Evolutionary conservation across 2,888 invertebrate genomes (phyloP).

Genomic region (Lissonota sp.): DNA sequence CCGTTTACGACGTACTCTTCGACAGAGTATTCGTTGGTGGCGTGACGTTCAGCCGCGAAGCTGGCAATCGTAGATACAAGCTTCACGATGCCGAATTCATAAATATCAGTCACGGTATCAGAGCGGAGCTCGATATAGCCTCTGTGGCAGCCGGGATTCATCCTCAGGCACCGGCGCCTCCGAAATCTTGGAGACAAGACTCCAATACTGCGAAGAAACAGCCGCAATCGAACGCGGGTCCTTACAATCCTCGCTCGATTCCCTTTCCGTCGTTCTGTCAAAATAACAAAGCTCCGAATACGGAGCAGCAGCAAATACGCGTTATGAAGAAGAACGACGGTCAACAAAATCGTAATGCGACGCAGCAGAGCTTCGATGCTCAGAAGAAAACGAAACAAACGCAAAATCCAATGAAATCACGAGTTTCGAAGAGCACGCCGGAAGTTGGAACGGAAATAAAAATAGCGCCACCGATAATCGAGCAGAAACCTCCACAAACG

Average conservation of each 20-base stretch:
- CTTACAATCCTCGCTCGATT: conserved; percentile 64
- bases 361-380: conserved; percentile 18
- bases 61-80: conserved; percentile 84
- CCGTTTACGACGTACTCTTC: conserved; percentile 92
- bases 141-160: conserved; percentile 70
- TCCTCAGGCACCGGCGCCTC: conserved; percentile 46
- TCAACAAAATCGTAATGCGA: conserved; percentile 35
- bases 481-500: background rate
- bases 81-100: conserved; percentile 85
- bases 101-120: conserved; percentile 86
- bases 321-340: conserved; percentile 65
- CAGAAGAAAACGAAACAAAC: conserved; percentile 45
- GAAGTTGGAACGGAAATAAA: conserved; percentile 16
- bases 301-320: conserved; percentile 51
- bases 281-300: conserved; percentile 31
- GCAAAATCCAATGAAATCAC: conserved; percentile 47
- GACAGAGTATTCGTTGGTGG: conserved; percentile 88
- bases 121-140: conserved; percentile 79
- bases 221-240: conserved; percentile 61
- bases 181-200: conserved; percentile 18
- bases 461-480: background rate
- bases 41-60: conserved; percentile 51
- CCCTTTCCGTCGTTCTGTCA: conserved; percentile 54
- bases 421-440: conserved; percentile 29
- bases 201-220: conserved; percentile 50